Percentiles rank a stretch among this genome's conserved stretches.
Conservation (phyloP, 2,888 invertebrate genomes). For the Nymphalis polychloros region DNA sequence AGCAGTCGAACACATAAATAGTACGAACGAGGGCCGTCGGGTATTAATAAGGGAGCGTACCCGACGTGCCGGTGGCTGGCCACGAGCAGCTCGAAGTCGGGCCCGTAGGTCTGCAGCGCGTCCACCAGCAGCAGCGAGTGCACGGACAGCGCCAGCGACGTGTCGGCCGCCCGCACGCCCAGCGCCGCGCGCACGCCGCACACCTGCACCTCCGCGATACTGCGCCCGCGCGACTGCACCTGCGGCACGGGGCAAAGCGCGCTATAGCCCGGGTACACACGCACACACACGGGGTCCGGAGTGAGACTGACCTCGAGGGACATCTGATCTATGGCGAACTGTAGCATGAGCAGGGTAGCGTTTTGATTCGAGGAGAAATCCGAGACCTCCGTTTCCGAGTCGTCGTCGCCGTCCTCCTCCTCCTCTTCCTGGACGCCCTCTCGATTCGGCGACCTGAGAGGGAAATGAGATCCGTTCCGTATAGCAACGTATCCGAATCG, state of each 20-base stretch:
- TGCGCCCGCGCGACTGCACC: slow-evolving; percentile 92
- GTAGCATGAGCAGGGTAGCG: slow-evolving; percentile 87
- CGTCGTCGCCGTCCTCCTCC: slow-evolving; percentile 71
- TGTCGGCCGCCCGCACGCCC: slow-evolving; percentile 87
- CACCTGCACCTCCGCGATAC: slow-evolving; percentile 96
- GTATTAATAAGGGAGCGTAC: slow-evolving; percentile 60
- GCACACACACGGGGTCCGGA: too few relatives aligned
- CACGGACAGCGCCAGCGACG: slow-evolving; percentile 91
- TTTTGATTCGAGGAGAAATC: slow-evolving; percentile 68
- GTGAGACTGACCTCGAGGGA: slow-evolving; percentile 84
- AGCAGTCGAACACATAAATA: too few relatives aligned
- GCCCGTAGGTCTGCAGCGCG: slow-evolving; percentile 96
- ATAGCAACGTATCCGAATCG: neutral
- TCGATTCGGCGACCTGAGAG: slow-evolving; percentile 34
- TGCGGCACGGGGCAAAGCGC: slow-evolving; percentile 47
- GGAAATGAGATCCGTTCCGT: neutral
- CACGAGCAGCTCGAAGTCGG: slow-evolving; percentile 95
- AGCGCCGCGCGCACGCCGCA: slow-evolving; percentile 91
- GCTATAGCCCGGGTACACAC: too few relatives aligned
- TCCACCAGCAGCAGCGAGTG: slow-evolving; percentile 96
- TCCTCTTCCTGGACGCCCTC: slow-evolving; percentile 39
- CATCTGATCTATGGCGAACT: slow-evolving; percentile 94
- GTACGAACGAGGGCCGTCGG: neutral
- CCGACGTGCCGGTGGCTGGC: slow-evolving; percentile 97
- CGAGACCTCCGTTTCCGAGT: slow-evolving; percentile 70